Conservation (phyloP, 2,113 vertebrate species). For the Cisticola juncidis region DNA sequence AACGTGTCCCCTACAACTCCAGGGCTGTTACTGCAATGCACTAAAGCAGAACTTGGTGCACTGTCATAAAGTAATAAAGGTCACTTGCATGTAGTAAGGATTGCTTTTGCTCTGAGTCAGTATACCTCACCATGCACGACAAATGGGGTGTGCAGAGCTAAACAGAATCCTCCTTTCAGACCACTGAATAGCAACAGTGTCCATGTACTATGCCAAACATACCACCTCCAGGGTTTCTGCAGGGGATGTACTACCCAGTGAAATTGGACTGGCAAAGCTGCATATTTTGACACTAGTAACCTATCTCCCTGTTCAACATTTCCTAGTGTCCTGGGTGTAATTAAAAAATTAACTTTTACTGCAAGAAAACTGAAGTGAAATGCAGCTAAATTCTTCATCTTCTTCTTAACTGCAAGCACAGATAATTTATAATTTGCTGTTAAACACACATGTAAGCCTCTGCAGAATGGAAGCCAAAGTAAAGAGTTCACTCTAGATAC, state of each 20-base stretch:
- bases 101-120: background rate
- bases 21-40: background rate
- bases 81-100: background rate
- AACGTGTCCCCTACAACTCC: background rate
- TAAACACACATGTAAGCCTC: background rate
- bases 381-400: background rate
- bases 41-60: constrained; percentile 11
- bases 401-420: background rate
- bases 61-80: background rate
- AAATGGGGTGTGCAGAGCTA: background rate
- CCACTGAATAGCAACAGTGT: background rate
- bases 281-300: background rate
- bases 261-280: background rate
- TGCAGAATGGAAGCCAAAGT: background rate
- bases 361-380: background rate
- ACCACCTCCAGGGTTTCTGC: background rate
- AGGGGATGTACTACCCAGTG: background rate
- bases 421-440: background rate
- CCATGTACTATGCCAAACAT: background rate
- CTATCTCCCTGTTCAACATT: background rate
- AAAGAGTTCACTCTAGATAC: background rate
- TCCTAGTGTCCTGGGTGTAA: background rate
- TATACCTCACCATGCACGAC: background rate
- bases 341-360: background rate
- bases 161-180: constrained; percentile 24